Conservation (phyloP, 2,113 vertebrate species). For the Tachysurus fulvidraco region DNA sequence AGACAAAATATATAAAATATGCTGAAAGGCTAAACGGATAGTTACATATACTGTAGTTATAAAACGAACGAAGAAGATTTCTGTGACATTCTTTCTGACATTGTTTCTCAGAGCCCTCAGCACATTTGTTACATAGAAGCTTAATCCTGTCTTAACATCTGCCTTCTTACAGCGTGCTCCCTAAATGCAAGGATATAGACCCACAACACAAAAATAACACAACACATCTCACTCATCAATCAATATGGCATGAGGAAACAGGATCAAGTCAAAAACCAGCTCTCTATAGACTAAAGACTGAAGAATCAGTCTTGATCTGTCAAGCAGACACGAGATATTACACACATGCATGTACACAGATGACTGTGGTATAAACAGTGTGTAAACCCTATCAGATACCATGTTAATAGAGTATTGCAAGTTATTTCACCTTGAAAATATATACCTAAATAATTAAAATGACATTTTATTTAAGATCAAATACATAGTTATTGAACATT, state of each 20-base stretch:
- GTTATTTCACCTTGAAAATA: background rate
- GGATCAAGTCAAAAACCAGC: slow-evolving; percentile 54
- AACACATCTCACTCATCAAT: slow-evolving; percentile 70
- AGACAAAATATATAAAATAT: background rate
- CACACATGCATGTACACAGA: background rate
- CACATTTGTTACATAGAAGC: slow-evolving; percentile 60
- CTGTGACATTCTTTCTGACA: background rate
- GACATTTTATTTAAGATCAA: background rate
- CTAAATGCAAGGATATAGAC: slow-evolving; percentile 65
- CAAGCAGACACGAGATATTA: slow-evolving; percentile 17
- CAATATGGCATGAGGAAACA: slow-evolving; percentile 69
- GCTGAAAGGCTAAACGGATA: background rate
- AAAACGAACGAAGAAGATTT: slow-evolving; percentile 24
- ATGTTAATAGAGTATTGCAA: background rate
- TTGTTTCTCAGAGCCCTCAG: slow-evolving; percentile 41
- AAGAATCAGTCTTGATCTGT: slow-evolving; percentile 48
- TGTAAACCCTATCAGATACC: background rate
- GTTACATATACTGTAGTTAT: no score
- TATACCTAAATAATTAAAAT: background rate
- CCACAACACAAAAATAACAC: slow-evolving; percentile 67
- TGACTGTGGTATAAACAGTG: background rate
- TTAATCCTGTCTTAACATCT: slow-evolving; percentile 66
- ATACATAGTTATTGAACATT: background rate
- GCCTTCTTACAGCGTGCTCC: slow-evolving; percentile 57
- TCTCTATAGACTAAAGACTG: slow-evolving; percentile 38